Conservation (phyloP, 2,888 invertebrate species). For the Idaea straminata region DNA sequence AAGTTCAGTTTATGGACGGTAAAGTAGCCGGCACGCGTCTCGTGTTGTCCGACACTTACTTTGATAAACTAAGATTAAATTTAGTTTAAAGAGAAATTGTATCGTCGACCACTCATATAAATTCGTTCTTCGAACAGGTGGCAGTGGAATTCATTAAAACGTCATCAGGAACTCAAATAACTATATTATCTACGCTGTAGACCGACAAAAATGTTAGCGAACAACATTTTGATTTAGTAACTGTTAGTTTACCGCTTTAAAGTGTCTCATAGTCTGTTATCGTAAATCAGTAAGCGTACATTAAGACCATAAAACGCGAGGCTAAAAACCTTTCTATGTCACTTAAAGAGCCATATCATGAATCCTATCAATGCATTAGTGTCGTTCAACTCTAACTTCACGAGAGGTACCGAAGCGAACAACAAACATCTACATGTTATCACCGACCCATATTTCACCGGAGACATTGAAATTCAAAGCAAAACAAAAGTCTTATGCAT, state of each 20-base stretch:
- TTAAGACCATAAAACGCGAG: constrained; percentile 22
- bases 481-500: constrained; percentile 20
- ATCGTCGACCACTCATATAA: constrained; percentile 29
- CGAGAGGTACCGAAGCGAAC: constrained; percentile 22
- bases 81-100: constrained; percentile 24
- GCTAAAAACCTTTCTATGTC: constrained; percentile 35
- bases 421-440: constrained; percentile 22
- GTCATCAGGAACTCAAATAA: constrained; percentile 12
- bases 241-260: background rate
- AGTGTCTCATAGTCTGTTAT: background rate
- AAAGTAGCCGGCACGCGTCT: constrained; percentile 70
- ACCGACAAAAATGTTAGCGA: constrained; percentile 27
- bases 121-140: constrained; percentile 35
- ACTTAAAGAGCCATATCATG: constrained; percentile 26
- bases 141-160: constrained; percentile 28
- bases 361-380: constrained; percentile 35
- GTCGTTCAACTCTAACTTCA: constrained; percentile 36
- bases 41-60: constrained; percentile 51
- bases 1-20: constrained; percentile 73
- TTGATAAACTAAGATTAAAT: constrained; percentile 39
- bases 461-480: constrained; percentile 16
- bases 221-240: constrained; percentile 11
- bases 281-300: constrained; percentile 6
- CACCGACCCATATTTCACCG: constrained; percentile 23
- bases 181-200: constrained; percentile 16